A percentile compares a stretch with the other conserved stretches of the same genome.
phyloP scores from a whole-genome alignment of 2,113 vertebrate genomes.

The Ibidorhyncha struthersii region DNA sequence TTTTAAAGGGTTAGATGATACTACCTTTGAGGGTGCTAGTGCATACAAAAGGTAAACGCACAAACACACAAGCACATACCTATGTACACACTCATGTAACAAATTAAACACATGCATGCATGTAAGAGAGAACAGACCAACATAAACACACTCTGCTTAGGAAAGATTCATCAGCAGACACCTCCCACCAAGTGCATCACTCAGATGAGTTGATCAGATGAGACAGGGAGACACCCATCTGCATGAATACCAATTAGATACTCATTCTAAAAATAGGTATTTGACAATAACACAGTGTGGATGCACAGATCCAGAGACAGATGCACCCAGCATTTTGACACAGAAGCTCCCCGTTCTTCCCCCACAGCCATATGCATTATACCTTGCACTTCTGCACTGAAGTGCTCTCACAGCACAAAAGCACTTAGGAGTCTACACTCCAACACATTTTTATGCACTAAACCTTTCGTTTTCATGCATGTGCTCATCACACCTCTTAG shows the following conservation, averaged over 20 bases:
- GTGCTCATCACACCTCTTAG: neutral
- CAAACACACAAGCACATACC: neutral
- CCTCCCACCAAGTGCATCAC: constrained; percentile 41
- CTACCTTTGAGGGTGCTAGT: neutral
- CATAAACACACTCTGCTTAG: neutral
- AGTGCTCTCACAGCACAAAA: neutral
- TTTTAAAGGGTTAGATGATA: neutral
- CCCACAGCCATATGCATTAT: neutral
- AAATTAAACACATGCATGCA: neutral
- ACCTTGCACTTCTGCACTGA: neutral
- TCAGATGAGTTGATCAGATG: constrained; percentile 28
- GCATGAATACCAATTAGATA: constrained; percentile 43
- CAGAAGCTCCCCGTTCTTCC: neutral
- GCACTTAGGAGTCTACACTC: neutral
- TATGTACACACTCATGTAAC: neutral
- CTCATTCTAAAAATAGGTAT: constrained; percentile 44
- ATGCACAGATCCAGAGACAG: constrained; percentile 16
- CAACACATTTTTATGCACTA: neutral
- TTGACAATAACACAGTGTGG: constrained; percentile 26
- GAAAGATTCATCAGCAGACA: constrained; percentile 9
- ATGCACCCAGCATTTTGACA: constrained; percentile 1
- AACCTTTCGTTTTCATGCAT: neutral
- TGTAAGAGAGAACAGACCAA: neutral
- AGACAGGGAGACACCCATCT: constrained; percentile 55
- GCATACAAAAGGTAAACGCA: neutral